A percentile compares a stretch with the other conserved stretches of the same genome.
phyloP scores from a whole-genome alignment of 2,113 vertebrate species.

The Calonectris borealis region DNA sequence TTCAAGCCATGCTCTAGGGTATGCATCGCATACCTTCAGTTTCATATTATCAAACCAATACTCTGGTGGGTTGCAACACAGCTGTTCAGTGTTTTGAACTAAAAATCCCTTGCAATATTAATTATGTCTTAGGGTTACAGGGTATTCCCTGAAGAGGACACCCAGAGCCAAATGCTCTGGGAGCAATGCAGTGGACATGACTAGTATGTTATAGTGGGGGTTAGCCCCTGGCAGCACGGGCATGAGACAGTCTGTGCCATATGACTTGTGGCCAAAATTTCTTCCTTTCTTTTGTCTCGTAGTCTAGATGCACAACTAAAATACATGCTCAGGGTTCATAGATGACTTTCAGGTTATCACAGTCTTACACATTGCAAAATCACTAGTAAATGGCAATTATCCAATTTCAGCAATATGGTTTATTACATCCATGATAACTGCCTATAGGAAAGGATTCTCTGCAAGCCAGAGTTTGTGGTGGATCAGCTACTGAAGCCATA shows the following conservation, averaged over 20 bases:
- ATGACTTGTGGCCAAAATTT: not conserved
- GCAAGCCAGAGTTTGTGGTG: not conserved
- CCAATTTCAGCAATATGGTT: not conserved
- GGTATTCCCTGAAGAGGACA: not conserved
- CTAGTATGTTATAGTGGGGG: fast-evolving
- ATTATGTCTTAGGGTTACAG: not conserved
- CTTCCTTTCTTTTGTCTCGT: not conserved
- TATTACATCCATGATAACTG: not conserved
- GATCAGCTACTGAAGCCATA: not conserved
- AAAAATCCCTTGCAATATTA: not conserved
- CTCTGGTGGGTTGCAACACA: not conserved
- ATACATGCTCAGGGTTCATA: not conserved
- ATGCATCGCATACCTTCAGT: not conserved
- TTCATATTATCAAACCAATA: not conserved
- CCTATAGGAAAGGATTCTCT: not conserved
- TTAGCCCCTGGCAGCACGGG: not conserved
- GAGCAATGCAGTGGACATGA: not conserved
- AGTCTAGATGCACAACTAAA: not conserved
- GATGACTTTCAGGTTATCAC: not conserved
- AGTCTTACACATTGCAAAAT: not conserved
- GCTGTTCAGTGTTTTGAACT: not conserved
- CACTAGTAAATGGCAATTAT: not conserved
- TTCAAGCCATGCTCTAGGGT: not conserved
- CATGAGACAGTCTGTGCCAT: not conserved
- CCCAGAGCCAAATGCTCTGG: not conserved